Evolutionary conservation across 2,113 vertebrate species (phyloP).

Genomic region (Sarotherodon lohbergeri): DNA sequence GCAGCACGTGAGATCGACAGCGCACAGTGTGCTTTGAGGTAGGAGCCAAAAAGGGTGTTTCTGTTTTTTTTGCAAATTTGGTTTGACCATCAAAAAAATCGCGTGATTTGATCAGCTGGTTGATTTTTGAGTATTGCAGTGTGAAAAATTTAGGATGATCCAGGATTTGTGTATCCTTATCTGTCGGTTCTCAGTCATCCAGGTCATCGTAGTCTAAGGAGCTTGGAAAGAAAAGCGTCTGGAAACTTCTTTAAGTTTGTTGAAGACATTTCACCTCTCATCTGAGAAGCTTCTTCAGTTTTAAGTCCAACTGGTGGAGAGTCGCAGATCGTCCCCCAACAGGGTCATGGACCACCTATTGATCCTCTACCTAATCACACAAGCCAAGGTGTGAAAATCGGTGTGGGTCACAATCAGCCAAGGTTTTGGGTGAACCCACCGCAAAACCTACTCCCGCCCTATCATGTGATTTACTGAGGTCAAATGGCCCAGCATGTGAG

Average conservation of each 20-base stretch:
- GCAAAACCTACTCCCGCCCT: background rate
- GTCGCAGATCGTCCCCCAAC: fast-evolving
- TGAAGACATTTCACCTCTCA: fast-evolving
- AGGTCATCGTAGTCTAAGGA: too few relatives aligned
- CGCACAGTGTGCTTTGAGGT: too few relatives aligned
- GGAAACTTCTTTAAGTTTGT: background rate
- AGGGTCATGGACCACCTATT: background rate
- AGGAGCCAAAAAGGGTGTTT: too few relatives aligned
- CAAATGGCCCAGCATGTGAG: background rate
- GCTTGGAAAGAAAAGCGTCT: too few relatives aligned
- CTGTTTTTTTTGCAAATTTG: too few relatives aligned
- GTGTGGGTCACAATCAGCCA: background rate
- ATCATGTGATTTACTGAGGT: background rate
- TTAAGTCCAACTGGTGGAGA: background rate
- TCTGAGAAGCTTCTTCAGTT: background rate
- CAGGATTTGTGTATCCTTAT: background rate
- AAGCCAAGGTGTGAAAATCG: background rate
- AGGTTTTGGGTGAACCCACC: background rate
- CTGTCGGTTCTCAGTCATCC: background rate
- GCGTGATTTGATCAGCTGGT: too few relatives aligned
- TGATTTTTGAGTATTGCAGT: background rate
- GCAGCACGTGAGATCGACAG: too few relatives aligned
- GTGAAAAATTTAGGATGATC: background rate
- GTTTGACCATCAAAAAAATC: too few relatives aligned
- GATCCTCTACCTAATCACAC: background rate